Evolutionary conservation across 2,113 vertebrate species (phyloP).

Genomic region (Cervus canadensis): DNA sequence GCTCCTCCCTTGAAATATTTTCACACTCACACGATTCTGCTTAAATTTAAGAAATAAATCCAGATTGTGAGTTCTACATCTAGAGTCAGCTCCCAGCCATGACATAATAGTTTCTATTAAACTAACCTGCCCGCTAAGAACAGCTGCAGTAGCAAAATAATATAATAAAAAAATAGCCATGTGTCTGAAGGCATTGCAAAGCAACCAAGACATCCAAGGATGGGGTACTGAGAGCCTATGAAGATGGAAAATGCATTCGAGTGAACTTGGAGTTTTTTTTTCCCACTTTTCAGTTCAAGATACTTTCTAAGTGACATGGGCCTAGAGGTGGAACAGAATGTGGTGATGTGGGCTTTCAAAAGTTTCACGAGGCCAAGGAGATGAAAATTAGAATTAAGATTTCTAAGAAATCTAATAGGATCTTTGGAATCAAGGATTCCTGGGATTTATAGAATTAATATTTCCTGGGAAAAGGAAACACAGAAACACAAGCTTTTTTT

Average conservation of each 20-base stretch:
- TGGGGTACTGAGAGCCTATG: neutral
- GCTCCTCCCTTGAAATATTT: neutral
- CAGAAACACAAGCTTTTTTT: neutral
- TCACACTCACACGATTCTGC: neutral
- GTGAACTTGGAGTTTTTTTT: neutral
- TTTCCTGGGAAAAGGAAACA: neutral
- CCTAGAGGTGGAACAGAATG: neutral
- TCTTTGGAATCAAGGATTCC: neutral
- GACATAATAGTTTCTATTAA: neutral
- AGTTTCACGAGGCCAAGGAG: neutral
- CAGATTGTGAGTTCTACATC: neutral
- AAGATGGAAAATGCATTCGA: neutral
- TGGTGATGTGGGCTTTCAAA: neutral
- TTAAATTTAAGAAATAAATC: neutral
- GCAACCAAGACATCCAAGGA: neutral
- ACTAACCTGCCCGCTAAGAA: neutral
- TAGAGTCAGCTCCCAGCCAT: neutral
- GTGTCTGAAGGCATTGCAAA: neutral
- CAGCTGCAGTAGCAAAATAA: neutral
- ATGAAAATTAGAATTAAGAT: slow-evolving; percentile 57
- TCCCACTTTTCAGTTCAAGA: neutral
- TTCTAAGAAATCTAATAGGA: neutral
- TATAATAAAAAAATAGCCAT: neutral
- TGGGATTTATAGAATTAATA: neutral
- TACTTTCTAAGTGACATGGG: neutral